These are phyloP conservation scores for Cyprinella venusta DNA, from an alignment of 2,797 vertebrate genomes.

Conservation along the genomic window DNA sequence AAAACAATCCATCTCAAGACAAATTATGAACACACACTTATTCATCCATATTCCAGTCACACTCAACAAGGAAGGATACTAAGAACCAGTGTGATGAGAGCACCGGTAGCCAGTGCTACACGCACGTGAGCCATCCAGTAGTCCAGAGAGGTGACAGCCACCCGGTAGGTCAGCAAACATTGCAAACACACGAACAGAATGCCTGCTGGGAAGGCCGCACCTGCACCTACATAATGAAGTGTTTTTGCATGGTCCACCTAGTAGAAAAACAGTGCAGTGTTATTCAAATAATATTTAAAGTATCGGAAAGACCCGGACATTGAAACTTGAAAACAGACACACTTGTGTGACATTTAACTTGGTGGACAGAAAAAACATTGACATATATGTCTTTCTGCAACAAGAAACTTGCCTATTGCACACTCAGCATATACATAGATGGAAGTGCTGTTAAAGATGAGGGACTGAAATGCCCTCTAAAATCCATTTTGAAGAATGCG, in stretches of 20 bases:
- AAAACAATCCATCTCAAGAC: background rate
- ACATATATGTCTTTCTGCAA: background rate
- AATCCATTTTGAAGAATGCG: conserved; percentile 32
- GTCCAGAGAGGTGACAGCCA: conserved; percentile 84
- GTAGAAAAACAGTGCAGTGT: background rate
- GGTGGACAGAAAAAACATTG: background rate
- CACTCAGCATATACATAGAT: conserved; percentile 29
- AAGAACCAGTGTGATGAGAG: conserved; percentile 87
- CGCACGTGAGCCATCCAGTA: conserved; percentile 89
- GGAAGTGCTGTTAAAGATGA: conserved; percentile 19
- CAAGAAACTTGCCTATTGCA: conserved; percentile 19
- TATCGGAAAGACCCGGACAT: background rate
- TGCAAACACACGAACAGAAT: conserved; percentile 91
- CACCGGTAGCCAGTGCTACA: conserved; percentile 82
- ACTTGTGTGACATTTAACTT: background rate
- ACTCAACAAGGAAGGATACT: conserved; percentile 85
- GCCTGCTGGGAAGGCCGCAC: conserved; percentile 89
- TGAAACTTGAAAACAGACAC: background rate
- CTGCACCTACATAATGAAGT: conserved; percentile 89
- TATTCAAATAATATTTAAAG: background rate
- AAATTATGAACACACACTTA: background rate
- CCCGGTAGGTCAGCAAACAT: conserved; percentile 88
- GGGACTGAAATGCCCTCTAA: conserved; percentile 28
- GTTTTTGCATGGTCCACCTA: conserved; percentile 92
- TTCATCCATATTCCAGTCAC: background rate